Evolutionary conservation across 2,797 vertebrate species (phyloP), one percentile per base, ranked within the genome.

Genomic region (Balearica regulorum): DNA sequence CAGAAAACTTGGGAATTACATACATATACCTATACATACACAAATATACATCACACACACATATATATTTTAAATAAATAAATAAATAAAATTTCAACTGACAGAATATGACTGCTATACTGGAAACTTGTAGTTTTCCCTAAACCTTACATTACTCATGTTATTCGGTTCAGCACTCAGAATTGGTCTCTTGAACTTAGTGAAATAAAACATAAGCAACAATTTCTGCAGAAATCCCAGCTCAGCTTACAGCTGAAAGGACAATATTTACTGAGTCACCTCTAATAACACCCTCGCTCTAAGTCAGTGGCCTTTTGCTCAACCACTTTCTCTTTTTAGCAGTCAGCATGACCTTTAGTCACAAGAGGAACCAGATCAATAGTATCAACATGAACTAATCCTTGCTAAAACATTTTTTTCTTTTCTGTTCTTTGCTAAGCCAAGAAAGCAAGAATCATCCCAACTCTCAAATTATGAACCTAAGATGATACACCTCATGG

Each of bases 261-360:
- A 81, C 46, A 90, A 15, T 90, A 76, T 97, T 96, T 89, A 76
- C 69, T 11, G 29, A 91, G 17, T 26, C 35, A 61, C 60, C 35
- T 69, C 41, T 73, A 87, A 44, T 48, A 92, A 89, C 37, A 90
- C 41, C 48, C 29, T 70, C 4, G 1, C 43, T 84, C 28, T 49
- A 65, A 95, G 70, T 58, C 86, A 87, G 28, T 48, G 53, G 49
- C 39, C 33, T 85, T 91, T 84, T 84, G 48, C n/a, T 93, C 55
- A 75, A n/a, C n/a, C 35, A 80, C 73, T n/a, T 90, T 90, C 73
- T 83, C 62, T 83, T 94, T 92, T 87, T 66, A 79, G 66, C 77
- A 77, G 46, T 82, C 73, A 90, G 58, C 68, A 66, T 28, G 88
- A 94, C 75, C 87, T 94, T 90, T 77, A 86, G 53, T 70, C 81